Conservation (phyloP, 2,113 vertebrate species). For the Bubo blakistoni region DNA sequence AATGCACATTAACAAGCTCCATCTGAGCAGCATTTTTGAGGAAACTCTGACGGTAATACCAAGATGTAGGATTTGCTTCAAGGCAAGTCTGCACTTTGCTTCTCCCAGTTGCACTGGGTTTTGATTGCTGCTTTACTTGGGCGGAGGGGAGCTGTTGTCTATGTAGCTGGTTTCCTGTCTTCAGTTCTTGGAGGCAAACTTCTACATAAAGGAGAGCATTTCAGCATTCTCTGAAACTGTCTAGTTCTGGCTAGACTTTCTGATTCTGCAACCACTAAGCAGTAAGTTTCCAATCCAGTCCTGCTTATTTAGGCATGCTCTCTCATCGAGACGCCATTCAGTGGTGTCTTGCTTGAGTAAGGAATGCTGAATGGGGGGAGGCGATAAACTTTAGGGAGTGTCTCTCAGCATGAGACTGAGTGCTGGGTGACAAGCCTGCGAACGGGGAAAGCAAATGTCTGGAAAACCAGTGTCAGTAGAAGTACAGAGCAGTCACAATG, state of each 20-base stretch:
- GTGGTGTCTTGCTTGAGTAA: constrained; percentile 49
- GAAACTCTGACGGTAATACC: neutral
- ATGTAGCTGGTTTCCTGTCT: constrained; percentile 46
- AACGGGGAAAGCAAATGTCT: constrained; percentile 26
- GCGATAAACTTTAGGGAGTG: constrained; percentile 50
- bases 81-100: neutral
- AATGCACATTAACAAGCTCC: neutral
- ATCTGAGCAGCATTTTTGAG: constrained; percentile 9
- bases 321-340: constrained; percentile 18
- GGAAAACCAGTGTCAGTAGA: constrained; percentile 34
- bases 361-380: constrained; percentile 51
- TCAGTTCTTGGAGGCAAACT: constrained; percentile 42
- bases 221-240: constrained; percentile 38
- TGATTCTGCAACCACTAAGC: constrained; percentile 49
- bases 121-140: constrained; percentile 31
- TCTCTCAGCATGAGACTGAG: constrained; percentile 10
- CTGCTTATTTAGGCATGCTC: constrained; percentile 61
- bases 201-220: constrained; percentile 38
- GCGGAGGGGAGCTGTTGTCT: constrained; percentile 22
- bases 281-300: constrained; percentile 47
- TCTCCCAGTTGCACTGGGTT: neutral
- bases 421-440: constrained; percentile 18
- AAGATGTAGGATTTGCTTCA: neutral
- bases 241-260: constrained; percentile 57
- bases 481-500: neutral